Percentiles rank a stretch among this genome's conserved stretches.
These are phyloP conservation scores for Lagocephalus sceleratus DNA, from an alignment of 2,797 vertebrate genomes.

Conservation along the genomic window DNA sequence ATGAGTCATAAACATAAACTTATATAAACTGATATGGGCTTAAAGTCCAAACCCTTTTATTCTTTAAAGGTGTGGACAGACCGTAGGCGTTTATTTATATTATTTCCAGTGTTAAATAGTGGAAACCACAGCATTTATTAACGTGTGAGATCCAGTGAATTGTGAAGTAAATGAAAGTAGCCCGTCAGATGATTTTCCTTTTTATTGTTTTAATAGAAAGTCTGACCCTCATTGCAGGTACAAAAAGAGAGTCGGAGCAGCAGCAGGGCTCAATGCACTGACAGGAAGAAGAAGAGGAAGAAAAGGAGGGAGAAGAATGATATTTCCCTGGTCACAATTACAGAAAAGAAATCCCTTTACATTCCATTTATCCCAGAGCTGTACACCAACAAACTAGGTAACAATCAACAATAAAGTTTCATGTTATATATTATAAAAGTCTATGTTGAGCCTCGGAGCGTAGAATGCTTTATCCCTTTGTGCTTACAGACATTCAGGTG, in stretches of 20 bases:
- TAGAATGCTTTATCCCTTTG: too few species aligned
- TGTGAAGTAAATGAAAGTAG: conserved; percentile 10
- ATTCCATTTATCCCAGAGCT: conserved; percentile 62
- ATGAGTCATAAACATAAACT: too few species aligned
- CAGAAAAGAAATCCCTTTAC: conserved; percentile 46
- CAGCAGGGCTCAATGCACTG: conserved; percentile 55
- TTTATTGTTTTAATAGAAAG: conserved; percentile 71
- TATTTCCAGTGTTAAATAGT: too few species aligned
- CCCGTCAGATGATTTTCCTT: conserved; percentile 35
- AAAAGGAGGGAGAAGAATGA: conserved; percentile 16
- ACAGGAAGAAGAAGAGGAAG: conserved; percentile 20
- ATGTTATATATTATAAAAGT: too few species aligned
- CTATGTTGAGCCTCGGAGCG: too few species aligned
- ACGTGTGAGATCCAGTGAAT: too few species aligned
- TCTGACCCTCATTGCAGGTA: conserved; percentile 62
- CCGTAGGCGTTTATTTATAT: too few species aligned
- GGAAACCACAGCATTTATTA: too few species aligned
- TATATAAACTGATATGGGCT: too few species aligned
- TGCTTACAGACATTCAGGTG: conserved; percentile 33
- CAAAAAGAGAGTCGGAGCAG: conserved; percentile 65
- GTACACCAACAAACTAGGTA: conserved; percentile 38
- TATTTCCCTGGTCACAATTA: conserved; percentile 36
- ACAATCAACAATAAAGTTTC: conserved; percentile 30
- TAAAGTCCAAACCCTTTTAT: too few species aligned
- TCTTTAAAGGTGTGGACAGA: too few species aligned